Percentiles rank a stretch among this genome's conserved stretches.
These are phyloP conservation scores for Agapetus fuscipes DNA, from an alignment of 2,888 invertebrate species.

Conservation along the genomic window DNA sequence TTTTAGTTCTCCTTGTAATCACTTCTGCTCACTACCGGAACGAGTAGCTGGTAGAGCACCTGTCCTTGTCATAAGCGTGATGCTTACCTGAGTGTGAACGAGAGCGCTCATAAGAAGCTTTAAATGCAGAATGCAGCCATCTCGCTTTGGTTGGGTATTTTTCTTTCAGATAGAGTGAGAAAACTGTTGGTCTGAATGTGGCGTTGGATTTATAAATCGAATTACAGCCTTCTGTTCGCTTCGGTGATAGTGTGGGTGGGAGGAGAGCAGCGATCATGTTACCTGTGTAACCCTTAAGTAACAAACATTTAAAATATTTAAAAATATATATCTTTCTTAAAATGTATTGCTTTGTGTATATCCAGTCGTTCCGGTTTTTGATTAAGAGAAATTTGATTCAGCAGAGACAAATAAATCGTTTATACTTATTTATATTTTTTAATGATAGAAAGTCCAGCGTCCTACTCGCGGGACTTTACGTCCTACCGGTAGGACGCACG, in stretches of 20 bases:
- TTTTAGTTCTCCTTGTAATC: too few relatives aligned
- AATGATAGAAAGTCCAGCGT: too few relatives aligned
- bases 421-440: too few relatives aligned
- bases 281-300: constrained; percentile 9
- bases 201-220: constrained; percentile 9
- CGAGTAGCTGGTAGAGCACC: constrained; percentile 41
- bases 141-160: not conserved
- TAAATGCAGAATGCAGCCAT: not conserved
- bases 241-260: constrained; percentile 1
- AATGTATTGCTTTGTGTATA: too few relatives aligned
- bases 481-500: too few relatives aligned
- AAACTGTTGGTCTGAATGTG: constrained; percentile 1
- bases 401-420: too few relatives aligned
- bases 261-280: constrained; percentile 16
- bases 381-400: too few relatives aligned
- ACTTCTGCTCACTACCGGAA: constrained; percentile 50
- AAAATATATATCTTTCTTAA: too few relatives aligned
- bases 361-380: too few relatives aligned
- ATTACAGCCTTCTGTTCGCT: constrained; percentile 5
- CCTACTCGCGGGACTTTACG: too few relatives aligned
- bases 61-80: constrained; percentile 46
- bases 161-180: not conserved
- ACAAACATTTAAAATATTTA: too few relatives aligned
- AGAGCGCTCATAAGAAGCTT: constrained; percentile 31
- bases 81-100: constrained; percentile 43